phyloP scores from a whole-genome alignment of 1,140 invertebrate genomes.

The Caenorhabditis briggsae region DNA sequence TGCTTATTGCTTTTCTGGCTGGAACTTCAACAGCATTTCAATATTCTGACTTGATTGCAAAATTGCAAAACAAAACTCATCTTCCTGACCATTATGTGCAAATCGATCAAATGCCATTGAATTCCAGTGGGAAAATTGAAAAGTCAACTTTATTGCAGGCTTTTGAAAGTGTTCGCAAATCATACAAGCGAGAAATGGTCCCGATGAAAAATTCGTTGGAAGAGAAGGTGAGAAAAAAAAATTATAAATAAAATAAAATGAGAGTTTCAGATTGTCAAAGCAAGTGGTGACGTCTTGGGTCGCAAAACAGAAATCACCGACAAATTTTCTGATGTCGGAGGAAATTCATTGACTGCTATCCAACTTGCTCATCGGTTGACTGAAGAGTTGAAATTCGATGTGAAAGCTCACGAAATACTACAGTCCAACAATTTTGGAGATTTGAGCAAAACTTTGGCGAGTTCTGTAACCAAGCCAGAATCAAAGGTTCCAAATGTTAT shows the following conservation, averaged over 20 bases:
- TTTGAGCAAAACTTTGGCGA: background rate
- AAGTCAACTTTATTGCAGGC: slow-evolving; percentile 57
- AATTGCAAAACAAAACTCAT: slow-evolving; percentile 18
- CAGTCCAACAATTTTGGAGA: background rate
- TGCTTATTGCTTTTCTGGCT: slow-evolving; percentile 62
- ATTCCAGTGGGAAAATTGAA: slow-evolving; percentile 69
- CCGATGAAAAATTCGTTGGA: slow-evolving; percentile 28
- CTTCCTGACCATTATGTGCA: slow-evolving; percentile 61
- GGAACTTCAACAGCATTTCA: background rate
- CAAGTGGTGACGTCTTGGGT: background rate
- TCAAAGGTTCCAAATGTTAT: slow-evolving; percentile 30
- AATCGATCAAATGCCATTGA: slow-evolving; percentile 65
- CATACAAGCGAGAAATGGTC: slow-evolving; percentile 49
- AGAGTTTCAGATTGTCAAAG: background rate
- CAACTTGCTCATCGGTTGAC: slow-evolving; percentile 18
- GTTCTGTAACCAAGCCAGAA: background rate
- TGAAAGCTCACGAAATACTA: slow-evolving; percentile 16
- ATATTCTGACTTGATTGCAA: background rate
- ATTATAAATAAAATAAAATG: too few species aligned
- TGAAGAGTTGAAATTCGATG: slow-evolving; percentile 25
- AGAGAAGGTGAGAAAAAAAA: too few species aligned
- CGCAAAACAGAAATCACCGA: background rate
- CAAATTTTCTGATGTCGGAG: background rate
- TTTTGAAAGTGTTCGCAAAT: slow-evolving; percentile 6
- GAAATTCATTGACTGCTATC: background rate